Conservation (phyloP, 1,140 invertebrate species). For the Oscheius sp. region DNA sequence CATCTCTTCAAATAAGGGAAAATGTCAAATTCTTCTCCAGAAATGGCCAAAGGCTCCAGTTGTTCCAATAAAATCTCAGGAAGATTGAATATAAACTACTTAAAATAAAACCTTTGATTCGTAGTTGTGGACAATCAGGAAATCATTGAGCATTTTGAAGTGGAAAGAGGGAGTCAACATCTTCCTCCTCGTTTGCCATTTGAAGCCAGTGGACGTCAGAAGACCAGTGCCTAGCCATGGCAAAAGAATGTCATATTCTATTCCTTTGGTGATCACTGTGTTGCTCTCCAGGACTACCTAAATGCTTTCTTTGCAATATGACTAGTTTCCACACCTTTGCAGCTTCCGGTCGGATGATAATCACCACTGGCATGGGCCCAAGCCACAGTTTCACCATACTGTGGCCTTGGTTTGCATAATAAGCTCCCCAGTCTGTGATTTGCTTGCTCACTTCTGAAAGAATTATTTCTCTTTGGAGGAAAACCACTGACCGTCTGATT, state of each 20-base stretch:
- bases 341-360: constrained; percentile 28
- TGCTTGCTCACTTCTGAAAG: constrained; percentile 31
- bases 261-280: constrained; percentile 36
- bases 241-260: constrained; percentile 40
- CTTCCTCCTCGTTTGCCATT: constrained; percentile 77
- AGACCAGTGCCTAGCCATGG: constrained; percentile 40
- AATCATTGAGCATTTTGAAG: constrained; percentile 80
- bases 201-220: constrained; percentile 57
- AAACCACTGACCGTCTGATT: background rate
- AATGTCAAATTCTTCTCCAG: constrained; percentile 70
- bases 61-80: constrained; percentile 70
- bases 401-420: constrained; percentile 21
- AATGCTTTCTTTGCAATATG: background rate
- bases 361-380: constrained; percentile 37
- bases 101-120: no score
- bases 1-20: constrained; percentile 74
- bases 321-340: constrained; percentile 18
- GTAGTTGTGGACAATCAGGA: constrained; percentile 68
- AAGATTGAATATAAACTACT: no score
- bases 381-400: constrained; percentile 32
- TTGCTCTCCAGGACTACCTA: constrained; percentile 33
- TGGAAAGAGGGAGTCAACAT: constrained; percentile 86
- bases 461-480: background rate
- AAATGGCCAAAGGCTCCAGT: constrained; percentile 67
- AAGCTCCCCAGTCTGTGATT: constrained; percentile 24